Evolutionary conservation across 2,797 vertebrate genomes (phyloP), one percentile per base, ranked within the genome.

Genomic region (Ctenopoma kingsleyae): DNA sequence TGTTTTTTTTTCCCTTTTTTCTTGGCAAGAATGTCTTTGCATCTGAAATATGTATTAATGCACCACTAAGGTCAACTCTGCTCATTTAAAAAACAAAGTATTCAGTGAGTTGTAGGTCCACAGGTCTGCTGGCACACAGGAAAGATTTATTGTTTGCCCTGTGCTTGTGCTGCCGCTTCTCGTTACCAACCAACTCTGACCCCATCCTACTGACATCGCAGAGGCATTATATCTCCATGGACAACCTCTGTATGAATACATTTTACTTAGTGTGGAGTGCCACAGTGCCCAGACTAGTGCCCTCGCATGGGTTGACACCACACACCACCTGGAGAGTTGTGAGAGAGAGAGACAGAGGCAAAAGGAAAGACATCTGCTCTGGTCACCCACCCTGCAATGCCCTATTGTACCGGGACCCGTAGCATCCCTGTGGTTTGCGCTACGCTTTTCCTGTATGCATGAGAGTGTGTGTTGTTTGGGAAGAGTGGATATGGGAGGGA

Each of bases 101-200:
- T 78, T 71, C 57, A 38, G 72, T 88, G 81, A 83, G 82, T 73
- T 77, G 78, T 67, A 71, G 69, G 59, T 83, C 74, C 74, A 63
- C 16, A 19, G 79, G 78, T 85, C 79, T 83, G 66, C 83, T 77
- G 83, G 82, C 87, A 76, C 80, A 74, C 75, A 79, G 69, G 74
- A 76, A 81, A 89, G 91, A 92, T 91, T 90, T 90, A 92, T 90
- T 84, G 85, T 90, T 76, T 81, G 83, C 82, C 80, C 87, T 65
- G 69, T 20, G 70, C 84, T 66, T 82, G 71, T 83, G 79, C 81
- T 80, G 76, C 75, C 15, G 80, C 76, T 89, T 71, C 86, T 91
- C 57, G 78, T 91, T 91, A 91, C 89, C 76, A 78, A 83, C 32
- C 81, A 91, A 87, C 90, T 90, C 78, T 93, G 87, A 93, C 89